Evolutionary conservation across 2,113 vertebrate genomes (phyloP), one percentile per base, ranked within the genome.

Genomic region (Halcyon malimbica): DNA sequence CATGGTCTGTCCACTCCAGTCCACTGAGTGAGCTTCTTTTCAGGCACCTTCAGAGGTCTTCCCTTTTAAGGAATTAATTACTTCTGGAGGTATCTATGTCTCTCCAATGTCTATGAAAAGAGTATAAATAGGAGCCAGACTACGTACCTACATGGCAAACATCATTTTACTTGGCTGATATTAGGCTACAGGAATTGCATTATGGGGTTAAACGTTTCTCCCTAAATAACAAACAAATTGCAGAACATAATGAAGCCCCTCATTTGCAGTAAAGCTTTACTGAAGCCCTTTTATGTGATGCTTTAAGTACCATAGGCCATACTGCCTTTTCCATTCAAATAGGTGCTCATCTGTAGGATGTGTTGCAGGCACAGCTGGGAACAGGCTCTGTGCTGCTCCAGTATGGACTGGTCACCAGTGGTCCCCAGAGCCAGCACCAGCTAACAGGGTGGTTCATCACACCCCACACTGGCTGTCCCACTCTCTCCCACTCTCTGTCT

Each of bases 371-470:
- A 83, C 12, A 59, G 28, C 25, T 86, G 68, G 57, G 56, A 46
- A 68, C 48, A 65, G 39, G 13, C 29, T 86, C 24, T 0, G 1
- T 18, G 56, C 29, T 90, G 18, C 28, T 94, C 31, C 25, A 70
- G 16, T 60, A 37, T 0, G 0, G 42, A 29, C 20, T 15, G 35
- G 13, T 37, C 63, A 29, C 64, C 75, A 86, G 53, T 2, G 6
- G 17, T 65, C 93, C 46, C 67, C 79, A 90, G 46, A 95, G 33
- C 23, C 48, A 80, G 39, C 0, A 1, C 9, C 37, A 74, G 42
- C 62, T 83, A 46, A 81, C 16, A 48, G 20, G 1, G 5, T 41
- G 16, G 37, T 51, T 80, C 68, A 19, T 31, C 1, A 4, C 62
- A 41, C 37, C 39, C 50, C 2, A 0, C 56, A 28, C 6, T 48